Percentiles rank a stretch among this genome's conserved stretches.
phyloP scores from a whole-genome alignment of 2,797 vertebrate species.

The Gallinago stenura region DNA sequence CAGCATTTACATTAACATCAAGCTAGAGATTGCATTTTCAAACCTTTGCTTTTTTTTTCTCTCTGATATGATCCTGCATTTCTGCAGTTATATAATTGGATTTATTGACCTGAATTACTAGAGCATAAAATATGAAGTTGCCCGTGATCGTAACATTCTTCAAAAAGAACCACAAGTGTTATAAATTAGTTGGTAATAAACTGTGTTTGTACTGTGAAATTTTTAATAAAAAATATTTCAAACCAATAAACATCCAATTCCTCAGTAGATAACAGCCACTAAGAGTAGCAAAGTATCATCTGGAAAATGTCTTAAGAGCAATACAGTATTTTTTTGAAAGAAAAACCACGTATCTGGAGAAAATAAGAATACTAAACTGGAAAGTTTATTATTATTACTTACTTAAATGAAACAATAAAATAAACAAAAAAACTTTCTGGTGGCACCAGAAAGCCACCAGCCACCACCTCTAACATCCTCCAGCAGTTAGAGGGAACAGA shows the following conservation, averaged over 20 bases:
- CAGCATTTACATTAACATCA: not conserved
- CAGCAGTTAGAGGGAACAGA: not conserved
- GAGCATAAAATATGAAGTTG: not conserved
- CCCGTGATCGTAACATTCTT: not conserved
- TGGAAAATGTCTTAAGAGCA: not conserved
- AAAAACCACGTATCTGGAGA: not conserved
- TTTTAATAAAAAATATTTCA: not conserved
- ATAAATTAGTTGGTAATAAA: not conserved
- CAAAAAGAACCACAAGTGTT: not conserved
- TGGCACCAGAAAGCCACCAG: not conserved
- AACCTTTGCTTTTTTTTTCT: not conserved
- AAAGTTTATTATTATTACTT: not conserved
- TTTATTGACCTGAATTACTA: not conserved
- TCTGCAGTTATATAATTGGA: not conserved
- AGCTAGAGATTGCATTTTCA: not conserved
- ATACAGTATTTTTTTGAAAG: not conserved
- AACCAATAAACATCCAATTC: not conserved
- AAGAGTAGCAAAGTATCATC: not conserved
- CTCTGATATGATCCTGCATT: not conserved
- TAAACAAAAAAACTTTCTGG: not conserved
- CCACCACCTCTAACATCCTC: too few species aligned
- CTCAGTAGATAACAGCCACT: not conserved
- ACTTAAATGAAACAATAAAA: not conserved
- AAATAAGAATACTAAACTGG: not conserved
- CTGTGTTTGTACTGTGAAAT: not conserved